A percentile compares a stretch with the other conserved stretches of the same genome.
Evolutionary conservation across 2,888 invertebrate species (phyloP).

Genomic region (Philereme transversata): DNA sequence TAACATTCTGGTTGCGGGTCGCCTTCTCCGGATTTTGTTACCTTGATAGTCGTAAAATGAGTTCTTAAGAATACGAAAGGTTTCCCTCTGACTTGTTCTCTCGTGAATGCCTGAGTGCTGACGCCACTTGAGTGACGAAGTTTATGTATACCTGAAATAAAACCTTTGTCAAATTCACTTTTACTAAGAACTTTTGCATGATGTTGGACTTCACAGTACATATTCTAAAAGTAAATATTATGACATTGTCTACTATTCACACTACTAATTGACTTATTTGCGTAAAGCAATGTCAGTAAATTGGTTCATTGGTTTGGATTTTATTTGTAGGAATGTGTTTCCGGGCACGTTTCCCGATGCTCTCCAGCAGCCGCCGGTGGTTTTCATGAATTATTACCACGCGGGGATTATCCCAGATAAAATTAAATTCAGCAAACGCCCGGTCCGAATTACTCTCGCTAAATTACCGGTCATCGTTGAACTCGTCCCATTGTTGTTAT

Average conservation of each 20-base stretch:
- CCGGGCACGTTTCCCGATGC: slow-evolving; percentile 30
- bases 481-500: slow-evolving; percentile 54
- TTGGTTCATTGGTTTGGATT: slow-evolving; percentile 25
- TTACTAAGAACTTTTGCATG: slow-evolving; percentile 5
- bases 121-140: slow-evolving; percentile 31
- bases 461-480: slow-evolving; percentile 71
- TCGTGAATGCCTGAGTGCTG: slow-evolving; percentile 37
- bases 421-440: slow-evolving; percentile 68
- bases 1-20: slow-evolving; percentile 61
- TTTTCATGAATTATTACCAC: slow-evolving; percentile 65
- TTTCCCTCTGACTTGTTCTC: slow-evolving; percentile 44
- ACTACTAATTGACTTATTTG: slow-evolving; percentile 15
- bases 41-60: slow-evolving; percentile 49
- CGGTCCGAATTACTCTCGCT: slow-evolving; percentile 63
- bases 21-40: slow-evolving; percentile 55
- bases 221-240: background rate
- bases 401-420: slow-evolving; percentile 63
- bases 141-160: slow-evolving; percentile 24
- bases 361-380: slow-evolving; percentile 41
- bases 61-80: slow-evolving; percentile 43
- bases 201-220: too few species aligned
- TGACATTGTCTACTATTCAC: background rate
- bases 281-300: slow-evolving; percentile 21
- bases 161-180: slow-evolving; percentile 11
- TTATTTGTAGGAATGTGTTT: slow-evolving; percentile 27